Base-by-base conservation (phyloP, 2,888 invertebrate species). In the Torymus aiolomorphi region DNA sequence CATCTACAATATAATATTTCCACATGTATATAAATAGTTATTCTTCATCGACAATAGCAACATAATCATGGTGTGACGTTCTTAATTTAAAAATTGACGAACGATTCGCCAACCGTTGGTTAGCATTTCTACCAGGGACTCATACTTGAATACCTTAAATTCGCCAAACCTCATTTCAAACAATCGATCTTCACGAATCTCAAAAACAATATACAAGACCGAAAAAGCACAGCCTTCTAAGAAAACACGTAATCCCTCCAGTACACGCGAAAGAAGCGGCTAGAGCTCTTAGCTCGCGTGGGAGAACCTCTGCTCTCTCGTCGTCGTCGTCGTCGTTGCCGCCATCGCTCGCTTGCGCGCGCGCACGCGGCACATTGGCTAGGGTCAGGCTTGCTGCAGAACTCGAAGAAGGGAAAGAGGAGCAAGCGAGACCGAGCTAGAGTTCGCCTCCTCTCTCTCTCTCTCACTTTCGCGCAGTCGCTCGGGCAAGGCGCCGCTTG, bases 401-500 rank as follows among this genome's bases (percentile, higher is more conserved):
- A 31, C 31, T 31, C 31, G 31, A 31, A 31, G 31, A 31, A 31
- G 31, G 31, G 31, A 31, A 31, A 31, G 31, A 31, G 42, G 74
- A 52, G 72, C 14, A 52, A 59, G 67, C 49, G 42, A 54, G 78
- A 66, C 52, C 31, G 59, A 42, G 77, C 18, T 66, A 70, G 82
- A 51, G 70, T 31, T 31, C 31, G 31, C 31, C 31, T 5, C 8
- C 31, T 31, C 31, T 31, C 31, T 31, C 31, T 31, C 31, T 2
- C 31, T 31, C 31, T 31, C 31, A 3, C 31, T 1, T 3, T 31
- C 31, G 83, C 59, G 80, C 78, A 79, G 75, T 76, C 81, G 84
- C 81, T 80, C 75, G 84, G 69, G 78, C 71, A 78, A 82, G 78
- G 80, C 81, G 77, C 88, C 88, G 90, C 89, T 89, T 90, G 90